Conservation (phyloP, 2,888 invertebrate species). For the Phytoseiulus persimilis region DNA sequence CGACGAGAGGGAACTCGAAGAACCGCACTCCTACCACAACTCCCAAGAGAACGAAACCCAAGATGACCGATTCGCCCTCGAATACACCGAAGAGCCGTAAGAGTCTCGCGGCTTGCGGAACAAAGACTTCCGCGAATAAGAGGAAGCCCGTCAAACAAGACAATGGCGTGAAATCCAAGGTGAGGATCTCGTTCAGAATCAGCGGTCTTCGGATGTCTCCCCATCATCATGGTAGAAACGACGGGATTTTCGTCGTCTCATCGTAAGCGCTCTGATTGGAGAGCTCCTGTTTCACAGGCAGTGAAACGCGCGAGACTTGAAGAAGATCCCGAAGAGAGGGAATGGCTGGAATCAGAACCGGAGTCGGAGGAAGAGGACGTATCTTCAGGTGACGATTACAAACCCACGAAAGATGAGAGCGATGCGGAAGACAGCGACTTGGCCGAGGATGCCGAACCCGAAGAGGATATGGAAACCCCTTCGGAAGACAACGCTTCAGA, state of each 20-base stretch:
- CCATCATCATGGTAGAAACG: too few species aligned
- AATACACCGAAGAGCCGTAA: not conserved
- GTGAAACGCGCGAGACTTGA: slow-evolving; percentile 20
- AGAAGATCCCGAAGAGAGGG: slow-evolving; percentile 21
- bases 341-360: slow-evolving; percentile 27
- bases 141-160: slow-evolving; percentile 20
- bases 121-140: not conserved
- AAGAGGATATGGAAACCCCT: not conserved
- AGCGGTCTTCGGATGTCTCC: too few species aligned
- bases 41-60: not conserved
- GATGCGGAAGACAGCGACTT: not conserved
- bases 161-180: slow-evolving; percentile 26
- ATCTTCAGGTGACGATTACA: slow-evolving; percentile 10
- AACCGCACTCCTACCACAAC: not conserved
- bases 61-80: not conserved
- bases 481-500: not conserved
- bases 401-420: not conserved
- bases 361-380: slow-evolving; percentile 36
- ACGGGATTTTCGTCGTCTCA: too few species aligned
- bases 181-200: too few species aligned
- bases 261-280: not conserved
- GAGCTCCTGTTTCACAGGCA: not conserved
- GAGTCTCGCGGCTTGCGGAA: not conserved
- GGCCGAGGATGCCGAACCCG: not conserved
- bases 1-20: not conserved